Base-by-base conservation (phyloP, 1,140 invertebrate species). In the Platorchestia sp. region DNA sequence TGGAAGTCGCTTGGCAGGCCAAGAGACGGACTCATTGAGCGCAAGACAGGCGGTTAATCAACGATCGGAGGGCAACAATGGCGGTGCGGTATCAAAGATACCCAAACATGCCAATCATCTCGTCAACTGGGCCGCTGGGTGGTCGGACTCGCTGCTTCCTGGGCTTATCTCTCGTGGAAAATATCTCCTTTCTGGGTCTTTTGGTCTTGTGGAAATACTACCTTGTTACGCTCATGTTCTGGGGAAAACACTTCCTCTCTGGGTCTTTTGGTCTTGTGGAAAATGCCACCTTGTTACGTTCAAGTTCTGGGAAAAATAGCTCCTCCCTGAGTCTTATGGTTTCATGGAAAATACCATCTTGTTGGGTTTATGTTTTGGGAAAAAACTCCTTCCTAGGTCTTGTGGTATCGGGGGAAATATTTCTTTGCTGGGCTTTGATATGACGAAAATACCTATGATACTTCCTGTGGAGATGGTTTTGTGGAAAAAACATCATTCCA, bases 61-160 rank as follows among this genome's bases (percentile, higher is more conserved):
- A 45, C 91, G 91, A 93, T 93, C 91, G 36, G 91, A 93, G 91
- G 36, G 43, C 91, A 45, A 93, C 91, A 93, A 93, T 93, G 45
- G 91, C 43, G 91, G 91, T 44, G 10, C 45, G 43, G 91, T 93
- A 93, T 93, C 91, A 93, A 93, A 93, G 91, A 93, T 93, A 47
- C 91, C 87, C 91, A 93, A 93, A 93, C 91, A 93, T 93, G 91
- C 91, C 91, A 93, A 93, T 93, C 91, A 93, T 19, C 43, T 44
- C 43, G 19, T n/a, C 43, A 93, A 93, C 43, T 93, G 45, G 43
- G 44, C 41, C 41, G 89, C 7, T 44, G 14, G 91, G 14, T 47
- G 91, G 91, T 93, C 91, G n/a, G n/a, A n/a, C n/a, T n/a, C 40
- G 59, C 27, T 75, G 59, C 10, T 10, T 36, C 59, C 27, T 75